phyloP scores from a whole-genome alignment of 2,113 vertebrate species.

The Erinaceus europaeus region DNA sequence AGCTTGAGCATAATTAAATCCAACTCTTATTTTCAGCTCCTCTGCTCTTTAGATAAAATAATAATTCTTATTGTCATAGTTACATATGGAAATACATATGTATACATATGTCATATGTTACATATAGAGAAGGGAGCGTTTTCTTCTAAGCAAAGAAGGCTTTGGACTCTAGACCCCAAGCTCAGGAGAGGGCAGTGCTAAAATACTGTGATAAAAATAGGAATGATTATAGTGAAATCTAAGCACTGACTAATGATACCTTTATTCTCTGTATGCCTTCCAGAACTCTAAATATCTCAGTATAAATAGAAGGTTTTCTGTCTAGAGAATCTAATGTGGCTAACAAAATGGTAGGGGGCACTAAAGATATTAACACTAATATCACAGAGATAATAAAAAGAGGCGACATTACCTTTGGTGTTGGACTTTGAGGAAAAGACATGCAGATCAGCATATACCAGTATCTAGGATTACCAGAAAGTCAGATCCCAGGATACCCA shows the following conservation, averaged over 20 bases:
- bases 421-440: too few species aligned
- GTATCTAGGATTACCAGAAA: too few species aligned
- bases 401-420: too few species aligned
- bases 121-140: not conserved
- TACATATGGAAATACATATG: too few species aligned
- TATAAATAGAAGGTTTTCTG: not conserved
- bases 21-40: slow-evolving; percentile 17
- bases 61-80: not conserved
- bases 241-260: not conserved
- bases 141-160: not conserved
- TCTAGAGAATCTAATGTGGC: not conserved
- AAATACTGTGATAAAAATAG: not conserved
- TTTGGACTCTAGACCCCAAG: not conserved
- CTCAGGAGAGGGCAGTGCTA: not conserved
- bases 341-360: not conserved
- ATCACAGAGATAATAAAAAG: too few species aligned
- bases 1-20: not conserved
- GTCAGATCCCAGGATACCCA: too few species aligned
- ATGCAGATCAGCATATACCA: too few species aligned
- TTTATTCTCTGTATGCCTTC: not conserved
- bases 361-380: not conserved
- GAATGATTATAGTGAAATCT: not conserved
- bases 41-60: not conserved
- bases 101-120: too few species aligned
- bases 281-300: not conserved